These are phyloP conservation scores for Pipistrellus nathusii DNA, from an alignment of 2,797 vertebrate genomes.

Conservation along the genomic window DNA sequence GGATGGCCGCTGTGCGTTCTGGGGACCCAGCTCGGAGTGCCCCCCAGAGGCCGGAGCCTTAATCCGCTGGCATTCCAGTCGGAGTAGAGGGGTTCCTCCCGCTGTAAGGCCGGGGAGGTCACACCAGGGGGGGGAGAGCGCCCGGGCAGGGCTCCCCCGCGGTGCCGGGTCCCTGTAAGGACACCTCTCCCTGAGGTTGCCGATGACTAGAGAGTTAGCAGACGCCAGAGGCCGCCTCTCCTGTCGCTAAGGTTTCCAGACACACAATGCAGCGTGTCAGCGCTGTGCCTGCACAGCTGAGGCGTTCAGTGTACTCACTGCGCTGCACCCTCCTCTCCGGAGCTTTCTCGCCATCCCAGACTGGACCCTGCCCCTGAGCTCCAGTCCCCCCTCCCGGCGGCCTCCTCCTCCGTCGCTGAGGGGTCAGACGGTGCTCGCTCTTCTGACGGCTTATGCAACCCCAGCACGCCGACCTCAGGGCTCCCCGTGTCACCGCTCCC, in stretches of 20 bases:
- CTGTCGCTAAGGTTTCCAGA: background rate
- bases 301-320: background rate
- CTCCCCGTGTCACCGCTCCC: too few relatives aligned
- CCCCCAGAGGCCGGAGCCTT: too few relatives aligned
- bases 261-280: background rate
- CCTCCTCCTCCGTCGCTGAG: background rate
- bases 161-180: too few relatives aligned
- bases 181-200: background rate
- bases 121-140: background rate
- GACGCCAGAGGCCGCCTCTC: background rate
- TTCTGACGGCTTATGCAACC: background rate
- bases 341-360: background rate
- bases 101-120: background rate
- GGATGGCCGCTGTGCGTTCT: background rate
- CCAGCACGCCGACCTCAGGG: too few relatives aligned
- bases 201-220: background rate
- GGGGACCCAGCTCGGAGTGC: background rate
- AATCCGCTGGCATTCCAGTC: too few relatives aligned
- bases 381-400: too few relatives aligned
- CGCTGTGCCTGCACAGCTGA: background rate
- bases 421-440: background rate
- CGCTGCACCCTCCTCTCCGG: background rate
- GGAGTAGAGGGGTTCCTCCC: background rate
- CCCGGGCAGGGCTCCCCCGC: rapidly evolving
- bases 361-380: background rate